Conservation (phyloP, 1,140 invertebrate genomes). For the Pemphigus obesinymphae region DNA sequence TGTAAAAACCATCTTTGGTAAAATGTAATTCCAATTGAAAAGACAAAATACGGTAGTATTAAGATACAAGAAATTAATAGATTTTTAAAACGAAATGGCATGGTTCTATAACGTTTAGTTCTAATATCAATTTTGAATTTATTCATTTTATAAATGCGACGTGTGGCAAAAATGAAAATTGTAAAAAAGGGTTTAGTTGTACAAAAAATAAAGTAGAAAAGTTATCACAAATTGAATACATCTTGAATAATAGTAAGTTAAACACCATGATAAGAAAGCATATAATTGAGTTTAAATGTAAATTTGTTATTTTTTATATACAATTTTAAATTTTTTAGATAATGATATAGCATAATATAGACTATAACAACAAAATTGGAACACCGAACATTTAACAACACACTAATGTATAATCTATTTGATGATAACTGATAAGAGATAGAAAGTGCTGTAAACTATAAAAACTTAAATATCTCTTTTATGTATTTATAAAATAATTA, state of each 20-base stretch:
- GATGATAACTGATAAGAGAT: constrained; percentile 16
- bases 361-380: background rate
- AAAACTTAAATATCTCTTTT: constrained; percentile 1
- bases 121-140: background rate
- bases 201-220: background rate
- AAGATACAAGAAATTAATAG: constrained; percentile 52
- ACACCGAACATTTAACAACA: background rate
- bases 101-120: background rate
- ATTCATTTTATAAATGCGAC: background rate
- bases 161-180: background rate
- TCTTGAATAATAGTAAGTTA: background rate
- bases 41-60: constrained; percentile 76
- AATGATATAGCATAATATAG: background rate
- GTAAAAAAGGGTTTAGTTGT: background rate
- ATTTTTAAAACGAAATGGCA: constrained; percentile 26
- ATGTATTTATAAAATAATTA: too few relatives aligned
- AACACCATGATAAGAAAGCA: background rate
- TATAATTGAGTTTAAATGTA: background rate
- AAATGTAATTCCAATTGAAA: constrained; percentile 93
- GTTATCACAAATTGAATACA: background rate
- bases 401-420: background rate
- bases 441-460: background rate
- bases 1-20: constrained; percentile 90
- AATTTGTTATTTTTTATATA: background rate
- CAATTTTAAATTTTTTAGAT: background rate